Evolutionary conservation across 1,140 invertebrate genomes (phyloP), one percentile per base, ranked within the genome.

Genomic region (Chrysoperla carnea): DNA sequence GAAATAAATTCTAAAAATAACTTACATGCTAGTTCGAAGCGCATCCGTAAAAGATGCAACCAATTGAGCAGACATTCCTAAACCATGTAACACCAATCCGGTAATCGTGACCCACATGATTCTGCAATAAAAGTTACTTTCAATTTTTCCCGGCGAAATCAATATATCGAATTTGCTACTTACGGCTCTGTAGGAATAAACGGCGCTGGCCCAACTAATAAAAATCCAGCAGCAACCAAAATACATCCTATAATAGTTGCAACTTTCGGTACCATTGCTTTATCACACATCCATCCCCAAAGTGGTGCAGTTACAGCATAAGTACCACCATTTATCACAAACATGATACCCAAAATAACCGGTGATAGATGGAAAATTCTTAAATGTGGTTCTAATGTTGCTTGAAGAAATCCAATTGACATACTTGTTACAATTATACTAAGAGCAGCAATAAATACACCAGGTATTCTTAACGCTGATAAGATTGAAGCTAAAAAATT

Each of bases 291-390:
- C 72, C 73, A 81, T 17, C 87, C 86, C 76, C 81, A 90, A 9
- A 66, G 61, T 0, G 87, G 86, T 1, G 85, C 82, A 0, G 81
- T 81, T 0, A 84, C 35, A 1, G 84, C 85, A 59, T 91, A 92
- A 9, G 79, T 73, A 1, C 79, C 85, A 4, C 87, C 87, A 53
- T 85, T 88, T 36, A 91, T 79, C 11, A 92, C 74, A 57, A 92
- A 92, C 73, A 89, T 81, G 9, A 88, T 55, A 0, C 87, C 87
- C 28, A 89, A 63, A 7, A 84, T 54, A 6, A 86, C 69, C 0
- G 84, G 82, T 51, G 76, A 61, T 40, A 90, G 62, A 8, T 74
- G 54, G 52, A 89, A 81, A 60, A 77, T 73, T 48, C 83, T 57
- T 8, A 89, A 57, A 67, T 88, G 84, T 1, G 84, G 84, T 52